Evolutionary conservation across 2,888 invertebrate genomes (phyloP), one percentile per base, ranked within the genome.

Genomic region (Drosophila mercatorum): DNA sequence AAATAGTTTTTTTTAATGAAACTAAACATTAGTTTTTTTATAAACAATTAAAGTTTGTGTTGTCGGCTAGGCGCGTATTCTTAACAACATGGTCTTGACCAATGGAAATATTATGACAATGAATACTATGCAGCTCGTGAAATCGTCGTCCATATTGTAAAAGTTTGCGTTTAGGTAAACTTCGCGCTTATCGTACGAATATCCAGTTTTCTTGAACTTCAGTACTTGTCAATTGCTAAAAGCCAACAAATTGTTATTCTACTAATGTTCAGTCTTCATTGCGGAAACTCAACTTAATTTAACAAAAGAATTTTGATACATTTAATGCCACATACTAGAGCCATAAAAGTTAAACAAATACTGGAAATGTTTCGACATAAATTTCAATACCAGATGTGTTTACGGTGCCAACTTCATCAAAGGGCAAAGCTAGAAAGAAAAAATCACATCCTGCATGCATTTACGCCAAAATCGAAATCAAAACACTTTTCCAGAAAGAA

Each of bases 391-490:
- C 38, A 55, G n/a, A 55, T 52, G 49, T 46, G 26, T 71, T 26
- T 52, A 17, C 43, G 14, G 7, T 51, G 49, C 31, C 46, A 52
- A 61, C 22, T 55, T 61, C 74, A 68, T 76, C 76, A 80, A 78
- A 68, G 59, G 53, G 49, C 34, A 26, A 26, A 44, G 43, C 34
- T 51, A 8, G n/a, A 51, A 34, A 51, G 34, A 31, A 51, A 14
- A 55, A 58, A 60, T 68, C 46, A 72, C 49, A 76, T 79, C 68
- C 66, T 55, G 62, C 44, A 51, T 58, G 14, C 38, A 43, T 68
- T 65, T 71, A 60, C 52, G 36, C 34, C 68, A 67, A 55, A 74
- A 57, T 26, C 69, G 7, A 26, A 56, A 65, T 58, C 53, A 70
- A 68, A 73, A 66, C 57, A 67, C 57, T 17, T 67, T 43, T 43